Percentiles rank a stretch among this genome's conserved stretches.
phyloP scores from a whole-genome alignment of 2,797 vertebrate species.

The Sebastes jordani region DNA sequence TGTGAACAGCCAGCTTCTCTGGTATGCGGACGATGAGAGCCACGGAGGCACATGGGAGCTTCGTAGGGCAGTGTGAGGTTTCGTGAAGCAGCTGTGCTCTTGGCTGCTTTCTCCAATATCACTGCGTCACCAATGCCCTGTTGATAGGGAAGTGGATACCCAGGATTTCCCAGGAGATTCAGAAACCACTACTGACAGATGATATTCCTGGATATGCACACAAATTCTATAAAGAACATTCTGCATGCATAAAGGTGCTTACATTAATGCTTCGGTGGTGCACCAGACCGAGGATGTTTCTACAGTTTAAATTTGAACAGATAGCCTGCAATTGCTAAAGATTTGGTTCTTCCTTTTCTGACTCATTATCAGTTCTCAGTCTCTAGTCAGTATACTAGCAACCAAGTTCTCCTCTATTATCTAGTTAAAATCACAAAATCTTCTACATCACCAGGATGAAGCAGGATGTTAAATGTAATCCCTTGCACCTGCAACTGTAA shows the following conservation, averaged over 20 bases:
- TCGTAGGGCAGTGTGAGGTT: constrained; percentile 34
- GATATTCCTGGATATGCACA: constrained; percentile 35
- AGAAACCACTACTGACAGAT: constrained; percentile 47
- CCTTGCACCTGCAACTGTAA: neutral
- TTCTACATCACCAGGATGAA: neutral
- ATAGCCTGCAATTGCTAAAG: no score
- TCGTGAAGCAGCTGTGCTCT: constrained; percentile 57
- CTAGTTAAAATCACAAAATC: neutral
- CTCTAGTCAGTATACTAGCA: neutral
- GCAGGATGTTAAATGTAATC: neutral
- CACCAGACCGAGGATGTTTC: neutral
- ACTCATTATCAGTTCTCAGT: neutral
- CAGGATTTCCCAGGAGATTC: constrained; percentile 36
- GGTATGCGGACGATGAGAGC: constrained; percentile 50
- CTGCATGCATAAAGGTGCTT: neutral
- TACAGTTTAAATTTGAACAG: no score
- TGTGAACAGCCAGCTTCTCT: constrained; percentile 42
- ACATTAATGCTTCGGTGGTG: neutral
- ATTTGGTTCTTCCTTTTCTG: neutral
- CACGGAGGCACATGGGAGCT: constrained; percentile 29
- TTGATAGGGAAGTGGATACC: constrained; percentile 52
- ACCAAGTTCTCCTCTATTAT: neutral
- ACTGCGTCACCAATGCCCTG: constrained; percentile 40
- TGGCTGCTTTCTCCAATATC: constrained; percentile 51
- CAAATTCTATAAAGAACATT: neutral